Percentiles rank a stretch among this genome's conserved stretches.
These are phyloP conservation scores for Amphilophus citrinellus DNA, from an alignment of 2,113 vertebrate species.

Conservation along the genomic window DNA sequence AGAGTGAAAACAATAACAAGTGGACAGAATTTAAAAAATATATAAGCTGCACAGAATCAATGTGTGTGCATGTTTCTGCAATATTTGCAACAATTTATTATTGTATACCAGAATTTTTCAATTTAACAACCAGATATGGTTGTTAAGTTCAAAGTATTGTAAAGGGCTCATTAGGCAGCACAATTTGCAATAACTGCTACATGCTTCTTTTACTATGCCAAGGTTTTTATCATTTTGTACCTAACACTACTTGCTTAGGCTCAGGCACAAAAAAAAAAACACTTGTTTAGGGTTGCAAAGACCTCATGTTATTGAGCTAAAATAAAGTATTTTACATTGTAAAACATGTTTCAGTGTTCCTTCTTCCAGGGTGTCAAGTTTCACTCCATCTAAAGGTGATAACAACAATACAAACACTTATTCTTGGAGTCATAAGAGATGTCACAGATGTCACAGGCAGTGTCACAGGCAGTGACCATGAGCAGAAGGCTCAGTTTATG, in stretches of 20 bases:
- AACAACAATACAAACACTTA: neutral
- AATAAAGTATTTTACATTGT: neutral
- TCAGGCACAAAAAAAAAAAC: too few species aligned
- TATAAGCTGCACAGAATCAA: neutral
- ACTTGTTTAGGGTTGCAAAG: neutral
- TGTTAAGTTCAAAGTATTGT: neutral
- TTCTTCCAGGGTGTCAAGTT: neutral
- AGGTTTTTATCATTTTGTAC: neutral
- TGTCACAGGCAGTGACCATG: neutral
- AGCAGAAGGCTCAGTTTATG: neutral
- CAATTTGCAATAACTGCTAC: neutral
- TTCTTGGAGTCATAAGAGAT: neutral
- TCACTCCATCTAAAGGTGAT: neutral
- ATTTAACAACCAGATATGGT: neutral
- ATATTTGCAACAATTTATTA: neutral
- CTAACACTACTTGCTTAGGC: neutral
- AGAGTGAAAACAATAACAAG: neutral
- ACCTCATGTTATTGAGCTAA: neutral
- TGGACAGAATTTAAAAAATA: neutral
- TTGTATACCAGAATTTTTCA: neutral
- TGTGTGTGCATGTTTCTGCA: neutral
- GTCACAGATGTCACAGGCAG: too few species aligned
- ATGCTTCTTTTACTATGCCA: neutral
- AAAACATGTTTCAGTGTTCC: neutral
- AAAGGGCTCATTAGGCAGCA: slow-evolving; percentile 20